Base-by-base conservation (phyloP, 1,140 invertebrate genomes). In the Melitaea cinxia region DNA sequence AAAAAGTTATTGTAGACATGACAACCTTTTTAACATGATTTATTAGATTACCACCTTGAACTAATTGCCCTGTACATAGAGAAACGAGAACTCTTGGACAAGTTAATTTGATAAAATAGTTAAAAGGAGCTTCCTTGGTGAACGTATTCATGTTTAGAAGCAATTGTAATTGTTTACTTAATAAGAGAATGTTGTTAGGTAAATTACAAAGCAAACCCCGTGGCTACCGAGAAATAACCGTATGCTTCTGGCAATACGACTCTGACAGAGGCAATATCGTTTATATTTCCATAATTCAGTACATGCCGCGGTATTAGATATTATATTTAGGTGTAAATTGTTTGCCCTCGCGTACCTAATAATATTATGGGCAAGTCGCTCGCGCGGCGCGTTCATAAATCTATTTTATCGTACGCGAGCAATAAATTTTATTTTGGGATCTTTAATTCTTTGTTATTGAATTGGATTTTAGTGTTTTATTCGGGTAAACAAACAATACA, bases 401-500 rank as follows among this genome's bases (percentile, higher is more conserved):
- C 88, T 88, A 88, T 88, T 90, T 90, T 90, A 90, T 90, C 83
- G 88, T 88, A 87, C 81, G 83, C 77, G 68, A 80, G 86, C 85
- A 88, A 90, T 90, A 88, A 90, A 88, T 88, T 90, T 90, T 90
- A 90, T 90, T 90, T 90, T 82, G 81, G 88, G 88, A 90, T 86
- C 88, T 90, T 90, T 90, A 90, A 90, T 90, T 90, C 88, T 90
- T 90, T 90, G 88, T 90, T 90, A 88, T 90, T 88, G 88, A 88
- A 90, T 89, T 90, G 84, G 85, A 90, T 90, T 90, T 90, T 90
- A 90, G 85, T 90, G 88, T 90, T 90, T 89, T 90, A 90, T 90
- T 88, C 78, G 83, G 80, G 85, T 90, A 90, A 90, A 90, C 88
- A 90, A 90, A 88, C 85, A 89, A 85, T 84, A 82, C 79, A 88